Evolutionary conservation across 2,113 vertebrate species (phyloP).

Genomic region (Nannospalax galili): DNA sequence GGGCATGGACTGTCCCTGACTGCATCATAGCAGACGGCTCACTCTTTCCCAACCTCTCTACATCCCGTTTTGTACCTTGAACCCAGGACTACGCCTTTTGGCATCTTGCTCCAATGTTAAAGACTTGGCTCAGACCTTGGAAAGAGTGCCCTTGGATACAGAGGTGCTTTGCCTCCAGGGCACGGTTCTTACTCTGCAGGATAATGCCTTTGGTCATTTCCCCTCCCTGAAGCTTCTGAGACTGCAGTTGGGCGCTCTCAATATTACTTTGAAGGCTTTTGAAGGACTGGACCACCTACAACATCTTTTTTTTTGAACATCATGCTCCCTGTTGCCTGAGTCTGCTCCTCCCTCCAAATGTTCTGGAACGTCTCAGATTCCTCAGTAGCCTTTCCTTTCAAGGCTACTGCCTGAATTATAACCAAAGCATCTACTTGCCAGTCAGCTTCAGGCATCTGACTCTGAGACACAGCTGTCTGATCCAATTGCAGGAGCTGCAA

Average conservation of each 20-base stretch:
- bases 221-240: slow-evolving; percentile 32
- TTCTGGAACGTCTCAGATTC: not conserved
- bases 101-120: slow-evolving; percentile 56
- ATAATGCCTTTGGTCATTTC: slow-evolving; percentile 13
- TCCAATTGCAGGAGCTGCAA: slow-evolving; percentile 21
- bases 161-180: slow-evolving; percentile 55
- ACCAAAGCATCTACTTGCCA: slow-evolving; percentile 5
- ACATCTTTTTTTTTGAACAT: slow-evolving; percentile 58
- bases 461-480: slow-evolving; percentile 39
- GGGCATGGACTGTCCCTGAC: slow-evolving; percentile 46
- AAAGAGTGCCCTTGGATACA: not conserved
- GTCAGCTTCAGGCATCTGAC: slow-evolving; percentile 3
- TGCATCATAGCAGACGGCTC: slow-evolving; percentile 44
- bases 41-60: slow-evolving; percentile 42
- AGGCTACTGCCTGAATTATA: slow-evolving; percentile 54
- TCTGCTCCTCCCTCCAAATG: slow-evolving; percentile 33
- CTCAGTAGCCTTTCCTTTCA: slow-evolving; percentile 57
- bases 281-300: slow-evolving; percentile 29
- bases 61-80: slow-evolving; percentile 14
- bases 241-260: not conserved
- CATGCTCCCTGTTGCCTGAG: slow-evolving; percentile 20
- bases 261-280: slow-evolving; percentile 11
- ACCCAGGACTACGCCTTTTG: slow-evolving; percentile 30
- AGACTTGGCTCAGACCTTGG: slow-evolving; percentile 18
- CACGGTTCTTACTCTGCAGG: not conserved